Base-by-base conservation (phyloP, 2,113 vertebrate genomes). In the Lutjanus erythropterus region DNA sequence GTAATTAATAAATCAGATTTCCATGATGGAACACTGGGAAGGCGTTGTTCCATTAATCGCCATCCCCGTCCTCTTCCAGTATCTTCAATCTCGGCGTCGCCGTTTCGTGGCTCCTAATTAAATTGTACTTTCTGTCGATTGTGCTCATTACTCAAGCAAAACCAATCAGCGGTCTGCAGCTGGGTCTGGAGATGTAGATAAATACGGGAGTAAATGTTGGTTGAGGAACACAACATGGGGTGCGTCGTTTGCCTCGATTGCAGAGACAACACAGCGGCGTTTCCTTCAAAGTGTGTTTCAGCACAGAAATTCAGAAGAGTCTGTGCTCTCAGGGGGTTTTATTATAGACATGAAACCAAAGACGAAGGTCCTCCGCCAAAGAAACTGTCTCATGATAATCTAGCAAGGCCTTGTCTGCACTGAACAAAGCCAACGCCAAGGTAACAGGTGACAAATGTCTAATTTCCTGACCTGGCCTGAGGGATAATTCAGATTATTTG, bases 1-100 rank as follows among this genome's bases (percentile, higher is more conserved):
- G 73, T 93, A 86, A 93, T 93, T 92, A 92, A 92, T 92, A 90
- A 93, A 91, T 91, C 83, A 91, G 81, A 92, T 89, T 80, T 78
- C 72, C 49, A 80, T 87, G 88, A 92, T 88, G 85, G 84, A 91
- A 88, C 84, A 81, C 70, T 71, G 67, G 74, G 79, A 82, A 85
- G 71, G 44, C 58, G 64, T 83, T 86, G 79, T 92, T 91, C 35
- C 83, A 88, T 92, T 89, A 92, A 87, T 93, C 87, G 68, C 78
- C 62, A 42, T 88, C 73, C 69, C 71, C 25, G 31, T 86, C 61
- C 72, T 53, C 10, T 81, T 66, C 75, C 75, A 53, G 77, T 89
- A 90, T 92, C 89, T 91, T 88, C 89, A 58, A 86, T 90, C 90
- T 90, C 82, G 16, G 67, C 78, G 21, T 71, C 29, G 83, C 71